Evolutionary conservation across 2,113 vertebrate genomes (phyloP).

Genomic region (Cololabis saira): DNA sequence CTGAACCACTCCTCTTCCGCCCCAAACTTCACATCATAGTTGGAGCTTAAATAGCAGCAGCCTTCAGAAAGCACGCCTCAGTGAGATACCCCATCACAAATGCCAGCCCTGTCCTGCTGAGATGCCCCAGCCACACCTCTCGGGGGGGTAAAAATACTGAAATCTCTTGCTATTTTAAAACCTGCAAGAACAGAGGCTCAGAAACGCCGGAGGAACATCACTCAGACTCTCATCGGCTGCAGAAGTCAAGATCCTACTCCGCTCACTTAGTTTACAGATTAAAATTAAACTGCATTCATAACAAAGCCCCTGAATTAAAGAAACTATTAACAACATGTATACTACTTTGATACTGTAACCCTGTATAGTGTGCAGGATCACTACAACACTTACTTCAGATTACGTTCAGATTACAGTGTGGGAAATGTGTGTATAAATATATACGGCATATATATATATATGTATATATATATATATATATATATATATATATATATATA

Average conservation of each 20-base stretch:
- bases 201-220: background rate
- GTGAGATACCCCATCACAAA: conserved; percentile 34
- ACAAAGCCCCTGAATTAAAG: too few relatives aligned
- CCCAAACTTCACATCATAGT: conserved; percentile 12
- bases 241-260: background rate
- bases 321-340: too few relatives aligned
- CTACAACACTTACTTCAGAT: too few relatives aligned
- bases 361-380: too few relatives aligned
- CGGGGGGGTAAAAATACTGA: conserved; percentile 30
- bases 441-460: too few relatives aligned
- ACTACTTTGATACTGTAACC: too few relatives aligned
- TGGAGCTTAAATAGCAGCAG: conserved; percentile 37
- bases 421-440: too few relatives aligned
- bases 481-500: too few relatives aligned
- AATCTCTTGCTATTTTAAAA: conserved; percentile 44
- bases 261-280: too few relatives aligned
- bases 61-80: conserved; percentile 33
- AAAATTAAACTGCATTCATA: too few relatives aligned
- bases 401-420: too few relatives aligned
- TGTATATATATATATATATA: too few relatives aligned
- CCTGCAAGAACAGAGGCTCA: conserved; percentile 7
- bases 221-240: background rate
- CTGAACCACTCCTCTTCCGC: conserved; percentile 8
- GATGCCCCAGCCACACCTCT: conserved; percentile 24
- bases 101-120: conserved; percentile 39